phyloP scores from a whole-genome alignment of 1,140 invertebrate species.

The Ceratosolen fusciceps region DNA sequence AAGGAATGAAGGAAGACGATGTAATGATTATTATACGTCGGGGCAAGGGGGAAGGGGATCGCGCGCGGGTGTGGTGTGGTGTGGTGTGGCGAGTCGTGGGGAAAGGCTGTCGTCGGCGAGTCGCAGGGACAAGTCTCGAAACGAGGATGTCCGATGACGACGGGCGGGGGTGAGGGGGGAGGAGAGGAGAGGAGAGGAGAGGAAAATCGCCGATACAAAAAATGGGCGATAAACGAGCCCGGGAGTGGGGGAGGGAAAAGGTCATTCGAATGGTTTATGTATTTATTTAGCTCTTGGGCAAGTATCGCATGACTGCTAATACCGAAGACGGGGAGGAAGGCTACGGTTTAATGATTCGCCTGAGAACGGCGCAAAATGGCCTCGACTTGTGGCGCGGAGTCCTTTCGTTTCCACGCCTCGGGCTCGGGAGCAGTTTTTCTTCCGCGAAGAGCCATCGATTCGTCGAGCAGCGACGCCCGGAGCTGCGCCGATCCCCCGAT shows the following conservation, averaged over 20 bases:
- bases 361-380: conserved; percentile 49
- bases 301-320: conserved; percentile 51
- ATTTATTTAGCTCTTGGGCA: conserved; percentile 50
- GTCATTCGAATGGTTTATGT: conserved; percentile 39
- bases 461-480: not conserved
- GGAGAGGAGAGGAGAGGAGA: not conserved
- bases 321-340: conserved; percentile 47
- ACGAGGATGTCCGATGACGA: no score
- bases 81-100: no score
- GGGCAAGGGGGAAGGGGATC: no score
- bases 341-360: conserved; percentile 58
- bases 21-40: no score
- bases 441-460: conserved; percentile 24
- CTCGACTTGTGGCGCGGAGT: not conserved
- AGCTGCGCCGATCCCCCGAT: not conserved
- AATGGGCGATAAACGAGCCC: no score
- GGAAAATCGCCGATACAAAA: no score
- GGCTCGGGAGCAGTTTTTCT: conserved; percentile 11
- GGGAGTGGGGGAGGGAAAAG: not conserved
- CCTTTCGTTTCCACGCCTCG: conserved; percentile 12
- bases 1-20: no score
- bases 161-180: not conserved
- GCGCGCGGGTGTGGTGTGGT: no score
- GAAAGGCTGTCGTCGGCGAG: no score
- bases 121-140: no score